A percentile compares a stretch with the other conserved stretches of the same genome.
Evolutionary conservation across 1,140 invertebrate species (phyloP).

Genomic region (Drosophila orosa): DNA sequence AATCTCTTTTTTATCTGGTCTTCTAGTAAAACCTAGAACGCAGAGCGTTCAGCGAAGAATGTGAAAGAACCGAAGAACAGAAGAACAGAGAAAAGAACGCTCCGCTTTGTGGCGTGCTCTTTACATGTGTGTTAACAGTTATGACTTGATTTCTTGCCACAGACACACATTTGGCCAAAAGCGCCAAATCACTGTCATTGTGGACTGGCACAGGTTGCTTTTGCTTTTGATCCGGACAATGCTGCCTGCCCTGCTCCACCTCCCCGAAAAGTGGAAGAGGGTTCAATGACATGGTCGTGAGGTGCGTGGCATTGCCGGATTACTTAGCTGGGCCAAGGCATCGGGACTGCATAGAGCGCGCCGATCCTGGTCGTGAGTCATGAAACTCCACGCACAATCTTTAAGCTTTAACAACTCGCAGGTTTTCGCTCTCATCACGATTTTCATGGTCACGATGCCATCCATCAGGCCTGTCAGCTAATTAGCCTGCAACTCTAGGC

Average conservation of each 20-base stretch:
- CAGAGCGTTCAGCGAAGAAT: constrained; percentile 1
- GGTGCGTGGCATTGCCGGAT: constrained; percentile 21
- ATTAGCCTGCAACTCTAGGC: constrained; percentile 30
- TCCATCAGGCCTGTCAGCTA: constrained; percentile 39
- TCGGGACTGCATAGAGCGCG: background rate
- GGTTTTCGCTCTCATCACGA: constrained; percentile 51
- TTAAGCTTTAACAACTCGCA: constrained; percentile 1
- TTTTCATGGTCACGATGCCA: constrained; percentile 67
- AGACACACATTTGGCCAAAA: constrained; percentile 55
- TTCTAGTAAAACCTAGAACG: constrained; percentile 4
- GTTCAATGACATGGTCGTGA: constrained; percentile 44
- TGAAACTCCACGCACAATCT: constrained; percentile 40
- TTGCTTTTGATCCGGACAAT: constrained; percentile 45
- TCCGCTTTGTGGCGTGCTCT: constrained; percentile 39
- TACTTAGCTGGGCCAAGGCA: constrained; percentile 27
- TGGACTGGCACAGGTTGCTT: constrained; percentile 51
- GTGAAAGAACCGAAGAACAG: constrained; percentile 6
- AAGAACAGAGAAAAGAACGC: constrained; percentile 26
- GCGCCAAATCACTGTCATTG: constrained; percentile 67
- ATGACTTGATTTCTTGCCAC: constrained; percentile 73
- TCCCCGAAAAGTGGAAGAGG: constrained; percentile 6
- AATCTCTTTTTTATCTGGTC: constrained; percentile 40
- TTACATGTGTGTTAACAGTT: constrained; percentile 63
- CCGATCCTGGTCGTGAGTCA: constrained; percentile 44
- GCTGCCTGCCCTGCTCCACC: constrained; percentile 18